Percentiles rank a stretch among this genome's conserved stretches.
phyloP scores from a whole-genome alignment of 2,888 invertebrate species.

The Orthonevra nobilis region DNA sequence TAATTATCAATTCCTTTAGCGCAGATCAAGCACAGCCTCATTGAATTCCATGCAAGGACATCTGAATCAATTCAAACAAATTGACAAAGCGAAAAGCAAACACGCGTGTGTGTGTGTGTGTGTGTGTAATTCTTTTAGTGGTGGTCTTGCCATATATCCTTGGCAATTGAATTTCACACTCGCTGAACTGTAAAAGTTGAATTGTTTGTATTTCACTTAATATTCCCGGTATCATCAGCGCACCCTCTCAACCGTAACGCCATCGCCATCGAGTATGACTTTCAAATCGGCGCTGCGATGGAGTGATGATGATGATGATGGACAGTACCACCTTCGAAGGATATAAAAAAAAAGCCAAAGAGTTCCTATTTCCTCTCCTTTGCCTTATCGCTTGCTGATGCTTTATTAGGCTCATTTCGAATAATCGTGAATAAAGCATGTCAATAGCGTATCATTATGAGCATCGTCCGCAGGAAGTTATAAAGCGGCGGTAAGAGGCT shows the following conservation, averaged over 20 bases:
- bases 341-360: too few relatives aligned
- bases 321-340: background rate
- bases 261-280: conserved; percentile 13
- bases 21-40: too few relatives aligned
- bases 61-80: too few relatives aligned
- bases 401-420: background rate
- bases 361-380: background rate
- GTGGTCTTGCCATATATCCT: too few relatives aligned
- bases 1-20: too few relatives aligned
- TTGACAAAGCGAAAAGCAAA: too few relatives aligned
- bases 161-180: conserved; percentile 68
- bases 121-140: too few relatives aligned
- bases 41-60: too few relatives aligned
- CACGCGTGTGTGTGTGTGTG: conserved; percentile 31
- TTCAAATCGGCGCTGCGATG: too few relatives aligned
- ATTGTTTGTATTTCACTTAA: conserved; percentile 70
- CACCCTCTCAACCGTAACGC: conserved; percentile 51
- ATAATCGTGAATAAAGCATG: conserved; percentile 26
- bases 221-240: conserved; percentile 67
- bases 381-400: background rate
- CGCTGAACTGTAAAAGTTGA: conserved; percentile 64
- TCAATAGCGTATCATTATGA: conserved; percentile 21
- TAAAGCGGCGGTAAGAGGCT: conserved; percentile 41
- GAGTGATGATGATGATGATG: conserved; percentile 11
- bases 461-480: conserved; percentile 32